Conservation (phyloP, 2,113 vertebrate genomes). For the Microtus ochrogaster region DNA sequence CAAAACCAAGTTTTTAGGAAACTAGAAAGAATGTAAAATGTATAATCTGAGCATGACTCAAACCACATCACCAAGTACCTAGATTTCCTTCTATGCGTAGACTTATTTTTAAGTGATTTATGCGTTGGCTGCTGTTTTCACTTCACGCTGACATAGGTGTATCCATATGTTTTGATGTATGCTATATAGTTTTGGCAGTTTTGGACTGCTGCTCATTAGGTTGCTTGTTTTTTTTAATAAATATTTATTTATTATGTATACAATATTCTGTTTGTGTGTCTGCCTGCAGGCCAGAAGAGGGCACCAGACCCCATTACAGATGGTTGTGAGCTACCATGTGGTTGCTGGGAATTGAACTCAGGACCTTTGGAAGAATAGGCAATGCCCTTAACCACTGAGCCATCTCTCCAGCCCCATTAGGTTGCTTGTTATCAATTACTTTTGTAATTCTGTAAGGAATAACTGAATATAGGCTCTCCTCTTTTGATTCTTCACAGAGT, state of each 20-base stretch:
- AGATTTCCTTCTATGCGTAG: not conserved
- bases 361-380: too few relatives aligned
- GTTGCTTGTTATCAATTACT: constrained; percentile 23
- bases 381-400: too few relatives aligned
- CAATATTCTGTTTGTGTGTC: too few relatives aligned
- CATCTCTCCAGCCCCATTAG: not conserved
- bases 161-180: not conserved
- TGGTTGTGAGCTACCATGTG: too few relatives aligned
- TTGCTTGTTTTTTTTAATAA: not conserved
- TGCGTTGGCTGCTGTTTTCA: constrained; percentile 24
- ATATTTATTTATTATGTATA: too few relatives aligned
- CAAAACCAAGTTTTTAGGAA: not conserved
- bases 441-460: constrained; percentile 5
- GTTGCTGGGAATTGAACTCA: too few relatives aligned
- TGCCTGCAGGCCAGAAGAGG: too few relatives aligned
- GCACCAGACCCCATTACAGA: too few relatives aligned
- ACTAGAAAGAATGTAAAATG: not conserved
- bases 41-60: not conserved
- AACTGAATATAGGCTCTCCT: not conserved
- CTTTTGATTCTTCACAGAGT: constrained; percentile 16
- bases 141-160: not conserved
- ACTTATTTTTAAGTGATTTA: constrained; percentile 22
- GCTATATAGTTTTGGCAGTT: not conserved
- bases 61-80: not conserved
- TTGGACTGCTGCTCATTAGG: not conserved